Percentiles rank a stretch among this genome's conserved stretches.
These are phyloP conservation scores for Keiferia lycopersicella DNA, from an alignment of 2,888 invertebrate species.

Conservation along the genomic window DNA sequence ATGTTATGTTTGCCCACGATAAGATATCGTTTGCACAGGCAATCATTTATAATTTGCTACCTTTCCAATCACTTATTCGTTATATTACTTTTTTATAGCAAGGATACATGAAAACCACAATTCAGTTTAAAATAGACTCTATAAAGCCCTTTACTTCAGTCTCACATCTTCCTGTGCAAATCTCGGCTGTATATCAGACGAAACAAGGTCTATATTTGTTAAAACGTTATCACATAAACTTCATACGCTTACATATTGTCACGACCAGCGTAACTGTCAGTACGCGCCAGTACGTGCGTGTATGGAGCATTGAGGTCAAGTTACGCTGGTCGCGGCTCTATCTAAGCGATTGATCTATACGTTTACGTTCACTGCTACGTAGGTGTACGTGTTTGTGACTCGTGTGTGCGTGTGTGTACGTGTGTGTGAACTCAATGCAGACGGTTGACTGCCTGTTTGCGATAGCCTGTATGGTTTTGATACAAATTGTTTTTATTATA, in stretches of 20 bases:
- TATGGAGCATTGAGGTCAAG: too few relatives aligned
- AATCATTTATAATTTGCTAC: neutral
- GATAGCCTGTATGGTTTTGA: conserved; percentile 12
- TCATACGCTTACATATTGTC: too few relatives aligned
- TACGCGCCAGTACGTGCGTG: too few relatives aligned
- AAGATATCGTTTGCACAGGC: neutral
- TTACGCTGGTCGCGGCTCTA: too few relatives aligned
- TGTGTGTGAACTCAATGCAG: neutral
- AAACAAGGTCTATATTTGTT: neutral
- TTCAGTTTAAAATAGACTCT: conserved; percentile 4
- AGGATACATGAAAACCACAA: neutral
- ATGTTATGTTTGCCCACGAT: neutral
- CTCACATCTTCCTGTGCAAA: neutral
- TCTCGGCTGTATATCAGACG: neutral
- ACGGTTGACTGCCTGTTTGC: conserved; percentile 12
- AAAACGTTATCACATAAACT: neutral
- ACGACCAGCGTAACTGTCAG: too few relatives aligned
- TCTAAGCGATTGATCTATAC: too few relatives aligned
- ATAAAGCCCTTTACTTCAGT: neutral
- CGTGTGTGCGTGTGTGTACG: neutral
- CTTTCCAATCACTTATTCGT: neutral
- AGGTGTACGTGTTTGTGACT: neutral
- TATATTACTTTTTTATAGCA: neutral
- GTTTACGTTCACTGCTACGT: neutral
- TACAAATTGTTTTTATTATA: conserved; percentile 14